Base-by-base conservation (phyloP, 2,888 invertebrate species). In the Arge pagana region DNA sequence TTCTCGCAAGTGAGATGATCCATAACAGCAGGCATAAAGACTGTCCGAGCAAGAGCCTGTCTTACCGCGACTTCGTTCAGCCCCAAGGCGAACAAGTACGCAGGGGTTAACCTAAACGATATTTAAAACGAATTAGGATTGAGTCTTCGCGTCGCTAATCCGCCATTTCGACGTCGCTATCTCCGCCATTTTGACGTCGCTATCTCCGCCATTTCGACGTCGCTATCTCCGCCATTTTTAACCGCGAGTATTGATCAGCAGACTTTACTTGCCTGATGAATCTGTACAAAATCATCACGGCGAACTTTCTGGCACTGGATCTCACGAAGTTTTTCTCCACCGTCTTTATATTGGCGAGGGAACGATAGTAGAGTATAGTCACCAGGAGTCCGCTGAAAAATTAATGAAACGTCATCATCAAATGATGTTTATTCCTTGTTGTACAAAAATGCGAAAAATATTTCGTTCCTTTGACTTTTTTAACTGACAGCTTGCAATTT, bases 361-460 rank as follows among this genome's bases (percentile, higher is more conserved):
- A 88, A 39, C 91, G 85, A 78, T 90, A 91, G 77, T 91, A 93
- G 41, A 93, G 80, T 73, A 89, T 91, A 1, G 92, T 85, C 3
- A 92, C 90, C 64, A 93, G 77, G 67, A 92, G 82, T 4, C 92
- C 92, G 61, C 92, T 91, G 72, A 62, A 78, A 76, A 49, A 52
- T 39, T 52, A 56, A 35, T 43, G 24, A 48, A 41, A 35, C 13
- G 31, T 31, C 8, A 18, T n/a, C n/a, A n/a, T n/a, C n/a, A n/a
- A n/a, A n/a, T n/a, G n/a, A n/a, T n/a, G n/a, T n/a, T n/a, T n/a
- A n/a, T n/a, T n/a, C n/a, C n/a, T n/a, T n/a, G n/a, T n/a, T n/a
- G n/a, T n/a, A n/a, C n/a, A n/a, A n/a, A n/a, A n/a, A n/a, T n/a
- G n/a, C n/a, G n/a, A n/a, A n/a, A n/a, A n/a, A n/a, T n/a, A n/a